Base-by-base conservation (phyloP, 2,888 invertebrate species). In the Drosophila longiperda region DNA sequence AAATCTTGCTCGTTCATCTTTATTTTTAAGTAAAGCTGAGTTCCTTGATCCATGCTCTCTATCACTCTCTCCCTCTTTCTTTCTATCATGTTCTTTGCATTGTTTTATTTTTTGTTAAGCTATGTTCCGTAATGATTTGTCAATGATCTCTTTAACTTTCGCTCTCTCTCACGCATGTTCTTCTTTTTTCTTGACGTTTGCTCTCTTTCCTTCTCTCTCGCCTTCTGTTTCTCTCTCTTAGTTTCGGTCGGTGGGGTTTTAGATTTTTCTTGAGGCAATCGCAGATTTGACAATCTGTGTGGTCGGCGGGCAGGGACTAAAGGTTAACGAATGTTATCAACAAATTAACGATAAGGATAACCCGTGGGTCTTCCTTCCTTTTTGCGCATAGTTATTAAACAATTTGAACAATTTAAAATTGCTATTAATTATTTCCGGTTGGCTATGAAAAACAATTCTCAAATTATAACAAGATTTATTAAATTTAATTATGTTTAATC, bases 391-490 rank as follows among this genome's bases (percentile, higher is more conserved):
- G 17, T 42, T 49, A 78, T 78, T 74, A 66, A 63, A 53, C 6
- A 64, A 63, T 8, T 54, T 29, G 3, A 53, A 60, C 15, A 60
- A 23, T 33, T 34, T 20, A 4, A 20, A 54, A 42, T 59, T 63
- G 63, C 29, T 62, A 80, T 78, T 83, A 72, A 83, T 75, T 65
- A 61, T 89, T 85, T 85, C 84, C 84, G 84, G 87, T 81, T 83
- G 55, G 72, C 62, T 70, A 76, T 83, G 63, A 34, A 49, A 40
- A 58, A 29, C 33, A 23, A 23, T 23, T 45, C 8, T 15, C 2
- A 42, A 59, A 48, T 52, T 11, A 32, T 45, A 1, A 3, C 45
- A 45, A 45, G 12, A 45, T 20, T 45, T 45, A 23, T 45, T 15
- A 15, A 15, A 45, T 45, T 29, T 29, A 29, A 26, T 26, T 9